Conservation (phyloP, 2,888 invertebrate genomes). For the Nymphalis c-album region DNA sequence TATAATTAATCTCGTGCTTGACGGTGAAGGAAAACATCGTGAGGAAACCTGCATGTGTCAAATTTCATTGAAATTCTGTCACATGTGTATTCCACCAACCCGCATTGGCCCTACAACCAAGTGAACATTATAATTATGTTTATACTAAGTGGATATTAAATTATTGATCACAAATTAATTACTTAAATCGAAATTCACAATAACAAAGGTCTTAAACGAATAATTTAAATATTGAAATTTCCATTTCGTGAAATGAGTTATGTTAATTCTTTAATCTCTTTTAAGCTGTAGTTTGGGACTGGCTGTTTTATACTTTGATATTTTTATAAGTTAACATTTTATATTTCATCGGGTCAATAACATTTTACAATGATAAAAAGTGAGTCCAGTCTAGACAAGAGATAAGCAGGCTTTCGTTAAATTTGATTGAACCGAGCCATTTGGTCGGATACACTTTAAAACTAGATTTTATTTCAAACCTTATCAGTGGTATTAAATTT, state of each 20-base stretch:
- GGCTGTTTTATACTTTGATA: not conserved
- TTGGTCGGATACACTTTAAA: constrained; percentile 28
- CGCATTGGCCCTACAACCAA: no score
- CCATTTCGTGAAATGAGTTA: not conserved
- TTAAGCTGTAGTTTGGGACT: not conserved
- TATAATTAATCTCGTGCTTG: no score
- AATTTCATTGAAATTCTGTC: no score
- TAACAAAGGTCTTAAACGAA: not conserved
- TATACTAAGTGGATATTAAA: not conserved
- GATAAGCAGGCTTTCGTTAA: constrained; percentile 34
- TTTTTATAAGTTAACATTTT: constrained; percentile 15
- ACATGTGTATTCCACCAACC: no score
- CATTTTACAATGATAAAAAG: constrained; percentile 30
- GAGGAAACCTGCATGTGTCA: no score
- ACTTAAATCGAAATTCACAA: not conserved
- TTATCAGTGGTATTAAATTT: constrained; percentile 9
- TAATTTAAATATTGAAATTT: constrained; percentile 1
- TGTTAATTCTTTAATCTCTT: not conserved
- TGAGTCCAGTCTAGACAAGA: constrained; percentile 39
- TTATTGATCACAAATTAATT: not conserved
- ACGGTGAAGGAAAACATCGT: no score
- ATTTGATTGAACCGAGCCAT: constrained; percentile 33
- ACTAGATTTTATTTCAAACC: constrained; percentile 28
- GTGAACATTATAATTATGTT: no score
- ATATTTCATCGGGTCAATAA: constrained; percentile 26